These are phyloP conservation scores for Thecophora atra DNA, from an alignment of 2,888 invertebrate species.

Conservation along the genomic window DNA sequence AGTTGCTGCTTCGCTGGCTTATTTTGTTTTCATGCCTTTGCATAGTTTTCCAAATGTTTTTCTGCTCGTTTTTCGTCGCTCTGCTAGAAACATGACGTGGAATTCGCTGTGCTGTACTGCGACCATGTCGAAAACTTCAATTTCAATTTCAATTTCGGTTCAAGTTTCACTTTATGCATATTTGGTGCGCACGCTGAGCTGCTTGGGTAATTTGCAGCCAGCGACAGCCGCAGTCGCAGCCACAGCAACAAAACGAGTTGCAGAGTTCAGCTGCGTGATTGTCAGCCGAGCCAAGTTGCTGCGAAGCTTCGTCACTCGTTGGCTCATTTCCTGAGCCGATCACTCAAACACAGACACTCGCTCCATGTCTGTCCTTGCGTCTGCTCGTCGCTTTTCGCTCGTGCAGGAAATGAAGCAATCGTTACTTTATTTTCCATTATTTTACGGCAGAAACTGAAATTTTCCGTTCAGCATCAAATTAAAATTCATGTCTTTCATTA, in stretches of 20 bases:
- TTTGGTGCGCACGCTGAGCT: conserved; percentile 11
- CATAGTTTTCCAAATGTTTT: not conserved
- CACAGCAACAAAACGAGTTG: not conserved
- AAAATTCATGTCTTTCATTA: conserved; percentile 34
- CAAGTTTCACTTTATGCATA: conserved; percentile 36
- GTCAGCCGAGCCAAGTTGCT: not conserved
- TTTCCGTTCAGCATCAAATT: not conserved
- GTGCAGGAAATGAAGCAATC: conserved; percentile 1
- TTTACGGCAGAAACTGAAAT: not conserved
- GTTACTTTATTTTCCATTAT: not conserved
- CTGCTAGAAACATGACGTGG: conserved; percentile 3
- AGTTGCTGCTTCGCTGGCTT: too few relatives aligned
- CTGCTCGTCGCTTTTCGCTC: too few relatives aligned
- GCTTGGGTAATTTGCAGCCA: conserved; percentile 22
- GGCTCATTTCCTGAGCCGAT: not conserved
- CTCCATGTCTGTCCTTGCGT: too few relatives aligned
- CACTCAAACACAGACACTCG: not conserved
- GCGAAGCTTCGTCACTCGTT: not conserved
- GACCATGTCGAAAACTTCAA: conserved; percentile 41
- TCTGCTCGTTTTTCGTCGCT: conserved; percentile 19
- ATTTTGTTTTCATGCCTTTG: too few relatives aligned
- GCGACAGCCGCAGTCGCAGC: not conserved
- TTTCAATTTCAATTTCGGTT: conserved; percentile 35
- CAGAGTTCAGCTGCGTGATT: not conserved
- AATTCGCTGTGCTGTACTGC: conserved; percentile 21